Percentiles rank a stretch among this genome's conserved stretches.
These are phyloP conservation scores for Enhydra lutris DNA, from an alignment of 2,113 vertebrate species.

Conservation along the genomic window DNA sequence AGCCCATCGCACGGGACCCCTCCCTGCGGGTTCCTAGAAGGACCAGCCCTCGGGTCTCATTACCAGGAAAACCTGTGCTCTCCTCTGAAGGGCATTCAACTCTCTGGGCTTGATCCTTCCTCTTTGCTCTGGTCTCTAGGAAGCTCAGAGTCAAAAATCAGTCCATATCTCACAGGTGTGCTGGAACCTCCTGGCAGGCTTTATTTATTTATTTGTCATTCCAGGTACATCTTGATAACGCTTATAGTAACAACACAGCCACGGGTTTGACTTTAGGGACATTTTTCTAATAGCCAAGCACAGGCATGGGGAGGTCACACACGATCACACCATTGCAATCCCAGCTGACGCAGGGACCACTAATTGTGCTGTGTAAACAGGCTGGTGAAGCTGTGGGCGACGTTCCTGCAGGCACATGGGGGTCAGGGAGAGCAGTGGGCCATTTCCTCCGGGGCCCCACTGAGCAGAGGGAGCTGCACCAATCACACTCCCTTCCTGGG, in stretches of 20 bases:
- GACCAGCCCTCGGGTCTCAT: neutral
- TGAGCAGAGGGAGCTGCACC: fast-evolving
- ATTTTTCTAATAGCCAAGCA: neutral
- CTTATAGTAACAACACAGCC: neutral
- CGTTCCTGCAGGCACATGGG: fast-evolving
- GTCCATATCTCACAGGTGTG: neutral
- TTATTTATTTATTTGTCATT: neutral
- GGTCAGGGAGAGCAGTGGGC: neutral
- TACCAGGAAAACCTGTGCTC: neutral
- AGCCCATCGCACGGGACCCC: fast-evolving
- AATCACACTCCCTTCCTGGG: neutral
- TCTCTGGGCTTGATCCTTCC: neutral
- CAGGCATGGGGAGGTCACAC: neutral
- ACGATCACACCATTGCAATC: fast-evolving
- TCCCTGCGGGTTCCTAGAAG: neutral
- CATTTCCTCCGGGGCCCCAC: fast-evolving
- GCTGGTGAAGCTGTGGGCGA: neutral
- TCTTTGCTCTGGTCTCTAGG: neutral
- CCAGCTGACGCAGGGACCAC: too few relatives aligned
- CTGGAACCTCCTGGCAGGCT: too few relatives aligned
- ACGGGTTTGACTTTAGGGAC: fast-evolving
- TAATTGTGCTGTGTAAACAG: neutral
- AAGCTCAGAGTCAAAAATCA: neutral
- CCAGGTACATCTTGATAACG: neutral
- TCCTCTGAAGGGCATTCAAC: neutral